Evolutionary conservation across 1,140 invertebrate genomes (phyloP), one percentile per base, ranked within the genome.

Genomic region (Pseudomyrmex pallidus): DNA sequence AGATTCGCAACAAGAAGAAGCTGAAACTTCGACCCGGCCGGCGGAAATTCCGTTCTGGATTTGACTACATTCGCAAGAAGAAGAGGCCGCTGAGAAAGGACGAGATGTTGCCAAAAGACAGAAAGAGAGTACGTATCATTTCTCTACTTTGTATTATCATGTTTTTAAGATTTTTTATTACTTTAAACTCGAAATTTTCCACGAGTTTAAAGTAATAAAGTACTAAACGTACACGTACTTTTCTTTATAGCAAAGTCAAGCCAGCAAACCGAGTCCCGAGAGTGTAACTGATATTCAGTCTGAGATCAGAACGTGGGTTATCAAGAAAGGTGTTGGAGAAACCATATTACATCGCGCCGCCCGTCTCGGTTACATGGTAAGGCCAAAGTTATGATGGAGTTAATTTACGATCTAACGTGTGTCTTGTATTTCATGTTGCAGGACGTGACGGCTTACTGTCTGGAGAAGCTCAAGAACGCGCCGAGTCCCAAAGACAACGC

Each of bases 291-390:
- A 98, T 93, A 96, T 98, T 83, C 96, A 96, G 84, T 96, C 96
- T 82, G 98, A 99, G 94, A 97, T 99, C 62, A 97, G 98, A 93
- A 96, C 96, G 66, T 97, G 98, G 96, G 97, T 98, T 76, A 96
- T 98, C 63, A 99, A 98, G 92, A 99, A 99, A 93, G 98, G 98
- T 20, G 96, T 98, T 13, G 98, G 98, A 13, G 98, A 99, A 93
- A 98, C 98, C 0, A 95, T 98, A 83, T 95, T 99, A 62, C 98
- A 99, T 92, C 95, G 98, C 90, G 98, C 98, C 70, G 97, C 98
- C 12, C 95, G 98, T 90, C 95, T 98, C 61, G 98, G 98, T 63
- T 97, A 98, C 90, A 97, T 97, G 92, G 97, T 98, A 94, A 96
- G 96, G 93, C 35, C 63, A 84, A 20, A 8, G 44, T 84, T 35